Conservation (phyloP, 2,113 vertebrate species). For the Lepus europaeus region DNA sequence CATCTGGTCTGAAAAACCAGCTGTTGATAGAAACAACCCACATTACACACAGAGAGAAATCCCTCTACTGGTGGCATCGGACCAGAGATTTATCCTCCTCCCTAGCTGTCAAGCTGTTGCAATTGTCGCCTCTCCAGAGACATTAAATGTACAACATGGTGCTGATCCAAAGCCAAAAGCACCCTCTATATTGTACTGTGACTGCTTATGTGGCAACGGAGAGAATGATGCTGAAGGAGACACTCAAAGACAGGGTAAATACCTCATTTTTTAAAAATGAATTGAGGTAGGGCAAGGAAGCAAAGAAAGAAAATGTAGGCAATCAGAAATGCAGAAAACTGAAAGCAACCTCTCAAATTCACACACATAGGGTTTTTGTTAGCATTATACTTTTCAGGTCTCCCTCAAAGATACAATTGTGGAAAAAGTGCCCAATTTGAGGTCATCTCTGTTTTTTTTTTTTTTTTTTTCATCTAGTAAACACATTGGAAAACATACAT, state of each 20-base stretch:
- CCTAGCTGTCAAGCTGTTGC: neutral
- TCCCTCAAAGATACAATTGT: neutral
- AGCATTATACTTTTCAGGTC: neutral
- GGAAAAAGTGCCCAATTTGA: neutral
- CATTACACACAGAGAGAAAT: neutral
- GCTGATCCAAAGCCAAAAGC: neutral
- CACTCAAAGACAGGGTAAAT: neutral
- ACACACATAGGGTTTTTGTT: neutral
- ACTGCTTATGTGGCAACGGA: neutral
- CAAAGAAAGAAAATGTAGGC: neutral
- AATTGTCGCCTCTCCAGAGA: neutral
- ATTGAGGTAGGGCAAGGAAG: neutral
- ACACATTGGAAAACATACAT: neutral
- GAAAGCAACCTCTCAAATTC: neutral
- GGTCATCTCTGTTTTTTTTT: too few relatives aligned
- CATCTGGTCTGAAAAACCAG: constrained; percentile 37
- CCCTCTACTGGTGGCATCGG: constrained; percentile 2
- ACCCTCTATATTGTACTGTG: neutral
- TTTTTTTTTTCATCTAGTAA: neutral
- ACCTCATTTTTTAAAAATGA: neutral
- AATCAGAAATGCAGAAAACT: neutral
- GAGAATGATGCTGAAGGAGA: neutral
- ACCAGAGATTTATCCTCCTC: constrained; percentile 43
- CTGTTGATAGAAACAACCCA: neutral
- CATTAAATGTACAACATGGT: neutral